phyloP scores from a whole-genome alignment of 2,113 vertebrate genomes.

The Chaetodon trifascialis region DNA sequence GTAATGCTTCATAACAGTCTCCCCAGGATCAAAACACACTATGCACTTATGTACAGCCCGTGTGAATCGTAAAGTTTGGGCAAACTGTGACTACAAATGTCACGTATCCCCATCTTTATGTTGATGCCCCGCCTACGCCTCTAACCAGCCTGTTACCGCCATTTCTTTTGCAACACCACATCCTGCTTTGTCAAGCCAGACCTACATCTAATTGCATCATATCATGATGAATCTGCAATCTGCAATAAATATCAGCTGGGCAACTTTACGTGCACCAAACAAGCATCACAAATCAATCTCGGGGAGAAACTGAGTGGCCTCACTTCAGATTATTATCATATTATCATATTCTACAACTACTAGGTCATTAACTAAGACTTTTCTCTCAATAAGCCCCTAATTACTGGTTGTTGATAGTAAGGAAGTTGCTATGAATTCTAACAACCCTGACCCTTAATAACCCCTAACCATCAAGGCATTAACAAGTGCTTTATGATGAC shows the following conservation, averaged over 20 bases:
- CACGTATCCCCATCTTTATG: neutral
- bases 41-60: neutral
- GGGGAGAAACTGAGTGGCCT: neutral
- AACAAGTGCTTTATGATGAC: no score
- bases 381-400: no score
- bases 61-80: neutral
- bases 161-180: conserved; percentile 42
- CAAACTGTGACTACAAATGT: neutral
- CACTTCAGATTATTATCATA: no score
- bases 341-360: no score
- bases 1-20: neutral
- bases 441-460: no score
- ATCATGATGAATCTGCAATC: neutral
- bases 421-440: no score
- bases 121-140: neutral
- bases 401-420: no score
- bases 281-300: neutral
- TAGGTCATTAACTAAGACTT: no score
- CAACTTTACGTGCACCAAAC: neutral
- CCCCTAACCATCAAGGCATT: no score
- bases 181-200: conserved; percentile 36
- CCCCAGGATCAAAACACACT: neutral
- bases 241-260: neutral
- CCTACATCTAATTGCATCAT: neutral
- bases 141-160: neutral